Conservation (phyloP, 1,140 invertebrate genomes). For the Meloidogyne floridensis region DNA sequence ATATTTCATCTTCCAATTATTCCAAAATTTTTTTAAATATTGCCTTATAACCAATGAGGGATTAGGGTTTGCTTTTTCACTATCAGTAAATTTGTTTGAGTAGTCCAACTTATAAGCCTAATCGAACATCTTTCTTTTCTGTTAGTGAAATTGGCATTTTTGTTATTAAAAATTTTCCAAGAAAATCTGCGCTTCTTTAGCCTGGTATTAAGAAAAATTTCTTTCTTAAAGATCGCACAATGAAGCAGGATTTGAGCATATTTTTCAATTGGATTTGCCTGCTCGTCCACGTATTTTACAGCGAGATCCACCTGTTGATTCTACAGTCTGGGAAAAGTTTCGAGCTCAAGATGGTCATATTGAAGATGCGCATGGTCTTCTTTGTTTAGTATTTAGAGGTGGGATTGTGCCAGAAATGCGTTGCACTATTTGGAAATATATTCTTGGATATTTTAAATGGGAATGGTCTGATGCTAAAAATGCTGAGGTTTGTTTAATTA, state of each 20-base stretch:
- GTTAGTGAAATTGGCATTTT: too few relatives aligned
- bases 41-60: too few relatives aligned
- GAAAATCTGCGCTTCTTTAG: too few relatives aligned
- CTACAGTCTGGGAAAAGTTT: constrained; percentile 39
- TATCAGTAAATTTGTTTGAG: too few relatives aligned
- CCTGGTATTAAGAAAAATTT: background rate
- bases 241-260: constrained; percentile 52
- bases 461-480: constrained; percentile 77
- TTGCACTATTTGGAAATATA: constrained; percentile 88
- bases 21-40: constrained; percentile 10
- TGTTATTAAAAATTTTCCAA: too few relatives aligned
- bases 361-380: constrained; percentile 54
- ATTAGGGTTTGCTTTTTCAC: too few relatives aligned
- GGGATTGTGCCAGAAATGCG: constrained; percentile 71
- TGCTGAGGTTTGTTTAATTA: constrained; percentile 65
- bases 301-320: constrained; percentile 42
- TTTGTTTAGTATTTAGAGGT: constrained; percentile 60
- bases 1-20: background rate
- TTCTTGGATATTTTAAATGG: constrained; percentile 87
- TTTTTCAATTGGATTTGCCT: constrained; percentile 52
- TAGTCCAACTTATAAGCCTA: too few relatives aligned
- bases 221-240: constrained; percentile 46
- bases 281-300: constrained; percentile 43
- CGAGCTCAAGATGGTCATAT: constrained; percentile 44
- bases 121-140: too few relatives aligned